phyloP scores from a whole-genome alignment of 2,113 vertebrate species.

The Callipepla squamata region DNA sequence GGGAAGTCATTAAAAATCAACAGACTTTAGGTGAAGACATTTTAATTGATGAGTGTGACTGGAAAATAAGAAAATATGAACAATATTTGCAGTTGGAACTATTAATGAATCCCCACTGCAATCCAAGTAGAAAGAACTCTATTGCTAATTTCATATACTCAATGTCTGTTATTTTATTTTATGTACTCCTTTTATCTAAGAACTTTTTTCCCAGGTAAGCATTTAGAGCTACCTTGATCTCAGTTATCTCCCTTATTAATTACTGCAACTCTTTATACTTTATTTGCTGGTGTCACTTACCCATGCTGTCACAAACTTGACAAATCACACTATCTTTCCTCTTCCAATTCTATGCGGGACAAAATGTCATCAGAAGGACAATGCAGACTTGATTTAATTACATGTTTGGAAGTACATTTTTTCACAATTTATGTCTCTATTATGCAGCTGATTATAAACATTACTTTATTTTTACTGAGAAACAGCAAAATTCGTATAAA shows the following conservation, averaged over 20 bases:
- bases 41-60: not conserved
- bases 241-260: not conserved
- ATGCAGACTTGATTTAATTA: not conserved
- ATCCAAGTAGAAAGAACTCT: not conserved
- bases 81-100: not conserved
- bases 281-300: not conserved
- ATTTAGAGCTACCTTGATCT: not conserved
- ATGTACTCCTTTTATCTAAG: not conserved
- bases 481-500: not conserved
- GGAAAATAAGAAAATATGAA: not conserved
- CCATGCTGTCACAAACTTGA: not conserved
- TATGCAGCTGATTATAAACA: not conserved
- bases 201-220: not conserved
- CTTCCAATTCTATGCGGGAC: not conserved
- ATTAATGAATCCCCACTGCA: not conserved
- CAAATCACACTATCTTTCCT: not conserved
- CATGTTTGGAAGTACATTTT: not conserved
- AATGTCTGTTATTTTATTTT: not conserved
- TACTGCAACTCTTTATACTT: not conserved
- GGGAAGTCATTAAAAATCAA: fast-evolving
- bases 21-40: too few relatives aligned
- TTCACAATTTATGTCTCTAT: not conserved
- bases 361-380: not conserved
- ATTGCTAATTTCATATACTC: not conserved
- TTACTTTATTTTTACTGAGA: not conserved